Percentiles rank a stretch among this genome's conserved stretches.
phyloP scores from a whole-genome alignment of 2,113 vertebrate genomes.

The Brachyhypopomus occidentalis region DNA sequence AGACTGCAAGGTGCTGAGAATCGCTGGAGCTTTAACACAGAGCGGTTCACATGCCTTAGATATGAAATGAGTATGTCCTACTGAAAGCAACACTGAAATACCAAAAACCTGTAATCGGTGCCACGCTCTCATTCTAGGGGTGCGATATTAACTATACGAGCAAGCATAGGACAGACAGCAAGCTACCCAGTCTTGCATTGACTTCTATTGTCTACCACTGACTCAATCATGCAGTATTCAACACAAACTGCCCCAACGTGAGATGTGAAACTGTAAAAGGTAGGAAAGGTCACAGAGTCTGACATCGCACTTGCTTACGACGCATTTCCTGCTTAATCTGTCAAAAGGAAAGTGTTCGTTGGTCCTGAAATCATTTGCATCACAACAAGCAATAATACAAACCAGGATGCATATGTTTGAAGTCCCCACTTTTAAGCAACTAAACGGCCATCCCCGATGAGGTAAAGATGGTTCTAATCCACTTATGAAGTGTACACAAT shows the following conservation, averaged over 20 bases:
- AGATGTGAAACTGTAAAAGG: not conserved
- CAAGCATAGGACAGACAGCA: no score
- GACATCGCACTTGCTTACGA: slow-evolving; percentile 1
- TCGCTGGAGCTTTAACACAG: slow-evolving; percentile 19
- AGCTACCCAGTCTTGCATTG: not conserved
- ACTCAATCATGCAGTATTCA: not conserved
- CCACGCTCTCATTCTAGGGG: no score
- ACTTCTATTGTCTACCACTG: not conserved
- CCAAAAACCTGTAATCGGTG: not conserved
- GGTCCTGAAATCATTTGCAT: not conserved
- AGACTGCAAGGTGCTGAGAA: not conserved
- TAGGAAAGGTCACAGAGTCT: not conserved
- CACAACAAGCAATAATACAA: not conserved
- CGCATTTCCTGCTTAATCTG: slow-evolving; percentile 4
- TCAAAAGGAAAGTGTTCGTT: not conserved
- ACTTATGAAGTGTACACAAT: slow-evolving; percentile 75
- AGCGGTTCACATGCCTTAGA: slow-evolving; percentile 6
- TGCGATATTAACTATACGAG: no score
- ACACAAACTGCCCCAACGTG: not conserved
- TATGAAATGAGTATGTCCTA: not conserved
- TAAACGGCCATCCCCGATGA: slow-evolving; percentile 74
- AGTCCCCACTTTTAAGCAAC: not conserved
- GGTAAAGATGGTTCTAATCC: slow-evolving; percentile 61
- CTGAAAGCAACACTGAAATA: not conserved
- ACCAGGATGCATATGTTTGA: not conserved